Conservation (phyloP, 2,113 vertebrate genomes). For the Mionectes macconnelli region DNA sequence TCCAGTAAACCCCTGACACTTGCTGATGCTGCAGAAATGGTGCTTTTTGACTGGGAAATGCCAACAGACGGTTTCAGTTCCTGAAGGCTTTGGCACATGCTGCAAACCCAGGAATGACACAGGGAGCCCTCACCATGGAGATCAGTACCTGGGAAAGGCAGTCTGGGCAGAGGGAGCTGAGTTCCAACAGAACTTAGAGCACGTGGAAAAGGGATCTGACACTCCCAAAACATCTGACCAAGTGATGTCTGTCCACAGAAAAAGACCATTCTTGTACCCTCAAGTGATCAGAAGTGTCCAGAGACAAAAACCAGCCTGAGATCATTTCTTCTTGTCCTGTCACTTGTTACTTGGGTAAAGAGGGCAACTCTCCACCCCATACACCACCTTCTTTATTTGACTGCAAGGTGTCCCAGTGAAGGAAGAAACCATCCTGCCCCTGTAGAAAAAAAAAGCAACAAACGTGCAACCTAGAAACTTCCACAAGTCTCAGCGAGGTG, state of each 20-base stretch:
- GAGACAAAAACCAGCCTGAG: background rate
- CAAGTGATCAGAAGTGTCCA: fast-evolving
- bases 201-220: background rate
- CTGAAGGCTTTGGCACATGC: background rate
- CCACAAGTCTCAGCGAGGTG: background rate
- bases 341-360: background rate
- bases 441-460: background rate
- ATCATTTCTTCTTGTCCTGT: background rate
- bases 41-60: background rate
- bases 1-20: background rate
- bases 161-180: background rate
- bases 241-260: background rate
- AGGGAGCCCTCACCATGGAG: no score
- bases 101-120: background rate
- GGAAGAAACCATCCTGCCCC: background rate
- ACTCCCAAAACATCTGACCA: background rate
- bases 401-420: background rate
- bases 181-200: background rate
- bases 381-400: background rate
- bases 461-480: background rate
- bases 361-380: background rate
- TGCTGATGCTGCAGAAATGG: background rate
- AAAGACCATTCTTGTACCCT: background rate
- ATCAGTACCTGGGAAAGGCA: background rate
- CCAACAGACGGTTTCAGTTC: background rate